phyloP scores from a whole-genome alignment of 2,113 vertebrate species.

The Chamaea fasciata region DNA sequence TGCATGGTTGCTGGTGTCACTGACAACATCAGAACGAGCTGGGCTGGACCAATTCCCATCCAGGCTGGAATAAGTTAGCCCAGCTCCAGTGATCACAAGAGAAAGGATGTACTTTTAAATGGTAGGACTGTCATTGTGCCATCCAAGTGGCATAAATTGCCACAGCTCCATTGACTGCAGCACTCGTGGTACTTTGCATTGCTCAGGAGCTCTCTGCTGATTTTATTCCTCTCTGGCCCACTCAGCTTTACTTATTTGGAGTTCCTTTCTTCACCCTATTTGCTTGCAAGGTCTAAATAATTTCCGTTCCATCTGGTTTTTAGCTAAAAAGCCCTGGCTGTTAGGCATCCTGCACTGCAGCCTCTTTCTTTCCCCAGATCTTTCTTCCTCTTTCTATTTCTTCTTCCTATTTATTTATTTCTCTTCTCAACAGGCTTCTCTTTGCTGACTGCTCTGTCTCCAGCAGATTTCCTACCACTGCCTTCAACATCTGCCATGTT shows the following conservation, averaged over 20 bases:
- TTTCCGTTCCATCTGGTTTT: conserved; percentile 5
- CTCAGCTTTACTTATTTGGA: conserved; percentile 32
- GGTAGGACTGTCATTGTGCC: background rate
- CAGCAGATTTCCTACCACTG: background rate
- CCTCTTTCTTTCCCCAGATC: background rate
- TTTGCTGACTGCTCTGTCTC: background rate
- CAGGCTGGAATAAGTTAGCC: background rate
- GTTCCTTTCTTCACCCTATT: conserved; percentile 1
- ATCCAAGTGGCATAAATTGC: background rate
- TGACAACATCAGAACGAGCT: background rate
- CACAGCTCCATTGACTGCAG: conserved; percentile 2
- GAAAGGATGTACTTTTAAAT: background rate
- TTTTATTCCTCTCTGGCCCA: conserved; percentile 31
- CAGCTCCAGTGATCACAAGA: background rate
- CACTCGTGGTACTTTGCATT: background rate
- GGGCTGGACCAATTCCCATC: background rate
- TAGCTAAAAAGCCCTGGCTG: conserved; percentile 10
- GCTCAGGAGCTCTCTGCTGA: background rate
- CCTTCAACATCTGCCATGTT: background rate
- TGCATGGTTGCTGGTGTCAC: background rate
- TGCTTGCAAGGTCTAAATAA: conserved; percentile 16
- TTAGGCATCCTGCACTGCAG: background rate
- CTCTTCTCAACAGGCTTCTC: background rate
- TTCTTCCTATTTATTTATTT: background rate
- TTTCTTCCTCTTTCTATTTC: background rate